phyloP scores from a whole-genome alignment of 30 jellyfish, hydroid and myxozoan genomes.

The Clytia hemisphaerica region DNA sequence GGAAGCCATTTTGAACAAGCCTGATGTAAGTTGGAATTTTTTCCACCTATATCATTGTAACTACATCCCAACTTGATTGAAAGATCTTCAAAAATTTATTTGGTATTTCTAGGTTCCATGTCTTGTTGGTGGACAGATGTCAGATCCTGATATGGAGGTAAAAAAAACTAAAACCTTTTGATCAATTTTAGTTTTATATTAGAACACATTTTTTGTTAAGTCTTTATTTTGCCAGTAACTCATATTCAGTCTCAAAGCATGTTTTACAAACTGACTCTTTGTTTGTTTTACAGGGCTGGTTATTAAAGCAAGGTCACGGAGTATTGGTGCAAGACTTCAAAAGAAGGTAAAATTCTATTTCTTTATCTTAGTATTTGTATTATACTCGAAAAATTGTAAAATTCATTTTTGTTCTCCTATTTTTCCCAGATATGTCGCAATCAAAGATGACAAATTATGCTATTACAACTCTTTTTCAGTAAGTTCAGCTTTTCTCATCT shows the following conservation, averaged over 20 bases:
- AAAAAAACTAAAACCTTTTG: not conserved
- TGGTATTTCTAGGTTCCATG: constrained; percentile 1
- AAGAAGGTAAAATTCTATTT: constrained; percentile 25
- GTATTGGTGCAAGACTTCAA: constrained; percentile 45
- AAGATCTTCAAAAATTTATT: too few relatives aligned
- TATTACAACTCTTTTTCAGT: constrained; percentile 58
- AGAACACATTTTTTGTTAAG: not conserved
- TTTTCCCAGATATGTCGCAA: constrained; percentile 49
- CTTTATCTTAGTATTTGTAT: too few relatives aligned
- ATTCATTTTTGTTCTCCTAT: not conserved
- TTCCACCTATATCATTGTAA: too few relatives aligned
- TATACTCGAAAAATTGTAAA: constrained; percentile 47
- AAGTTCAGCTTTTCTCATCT: not conserved
- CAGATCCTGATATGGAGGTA: constrained; percentile 62
- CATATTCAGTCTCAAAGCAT: not conserved
- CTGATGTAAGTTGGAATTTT: constrained; percentile 17
- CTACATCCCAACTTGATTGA: too few relatives aligned
- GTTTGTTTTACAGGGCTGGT: constrained; percentile 50
- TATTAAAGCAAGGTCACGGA: constrained; percentile 67
- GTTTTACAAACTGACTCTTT: not conserved
- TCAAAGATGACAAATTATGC: constrained; percentile 51
- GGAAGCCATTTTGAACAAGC: constrained; percentile 35
- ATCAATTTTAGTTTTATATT: too few relatives aligned
- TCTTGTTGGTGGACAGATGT: constrained; percentile 45
- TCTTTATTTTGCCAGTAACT: not conserved